Percentiles rank a stretch among this genome's conserved stretches.
Evolutionary conservation across 2,113 vertebrate species (phyloP).

Genomic region (Cyanoderma ruficeps): DNA sequence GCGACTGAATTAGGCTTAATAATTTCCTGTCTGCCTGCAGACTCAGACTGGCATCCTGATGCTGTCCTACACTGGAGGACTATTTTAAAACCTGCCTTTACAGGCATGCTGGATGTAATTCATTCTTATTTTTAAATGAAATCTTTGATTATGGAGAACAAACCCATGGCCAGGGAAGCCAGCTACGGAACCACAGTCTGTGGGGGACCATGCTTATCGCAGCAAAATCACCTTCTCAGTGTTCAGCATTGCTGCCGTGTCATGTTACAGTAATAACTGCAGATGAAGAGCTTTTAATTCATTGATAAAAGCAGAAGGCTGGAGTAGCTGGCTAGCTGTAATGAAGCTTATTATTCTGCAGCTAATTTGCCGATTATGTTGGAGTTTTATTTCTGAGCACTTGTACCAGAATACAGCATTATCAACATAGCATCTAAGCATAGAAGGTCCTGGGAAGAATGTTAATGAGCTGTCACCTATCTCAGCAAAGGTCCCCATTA

Average conservation of each 20-base stretch:
- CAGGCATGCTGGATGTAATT: background rate
- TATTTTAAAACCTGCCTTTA: constrained; percentile 35
- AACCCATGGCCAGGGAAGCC: background rate
- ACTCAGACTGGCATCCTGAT: constrained; percentile 12
- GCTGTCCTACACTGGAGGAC: background rate
- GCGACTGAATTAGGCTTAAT: background rate
- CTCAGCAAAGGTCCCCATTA: constrained; percentile 12
- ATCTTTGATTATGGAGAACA: constrained; percentile 50
- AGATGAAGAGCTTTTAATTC: constrained; percentile 72
- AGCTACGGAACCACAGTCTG: background rate
- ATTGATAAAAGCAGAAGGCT: constrained; percentile 71
- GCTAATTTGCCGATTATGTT: constrained; percentile 67
- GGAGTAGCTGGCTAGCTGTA: constrained; percentile 61
- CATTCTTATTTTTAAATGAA: constrained; percentile 44
- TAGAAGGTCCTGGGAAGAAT: constrained; percentile 49
- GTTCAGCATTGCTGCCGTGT: constrained; percentile 47
- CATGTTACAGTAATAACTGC: constrained; percentile 63
- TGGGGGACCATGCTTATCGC: constrained; percentile 32
- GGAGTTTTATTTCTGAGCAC: constrained; percentile 60
- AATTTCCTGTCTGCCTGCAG: constrained; percentile 36
- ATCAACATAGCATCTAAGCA: constrained; percentile 39
- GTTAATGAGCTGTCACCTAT: constrained; percentile 42
- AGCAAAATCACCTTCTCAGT: constrained; percentile 49
- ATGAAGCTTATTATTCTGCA: constrained; percentile 71
- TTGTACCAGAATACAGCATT: constrained; percentile 53